Conservation (phyloP, 2,797 vertebrate genomes). For the Chrysocyon brachyurus region DNA sequence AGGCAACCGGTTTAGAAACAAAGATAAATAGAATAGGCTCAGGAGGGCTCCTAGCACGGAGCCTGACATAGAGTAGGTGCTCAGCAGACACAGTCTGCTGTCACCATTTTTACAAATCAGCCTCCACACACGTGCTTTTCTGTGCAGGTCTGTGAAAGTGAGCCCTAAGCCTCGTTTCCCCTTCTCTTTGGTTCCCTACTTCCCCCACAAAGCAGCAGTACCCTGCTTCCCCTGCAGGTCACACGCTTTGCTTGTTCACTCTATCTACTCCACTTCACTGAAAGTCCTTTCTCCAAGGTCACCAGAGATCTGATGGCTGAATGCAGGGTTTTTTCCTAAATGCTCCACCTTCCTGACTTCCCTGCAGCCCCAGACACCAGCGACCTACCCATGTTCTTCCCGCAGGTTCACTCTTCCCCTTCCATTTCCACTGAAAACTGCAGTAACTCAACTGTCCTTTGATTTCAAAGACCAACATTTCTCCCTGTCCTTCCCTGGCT, state of each 20-base stretch:
- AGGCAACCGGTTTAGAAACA: neutral
- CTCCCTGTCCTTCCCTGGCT: neutral
- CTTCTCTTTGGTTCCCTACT: neutral
- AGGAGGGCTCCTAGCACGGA: neutral
- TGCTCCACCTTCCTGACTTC: neutral
- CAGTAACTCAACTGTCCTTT: neutral
- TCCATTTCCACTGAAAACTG: neutral
- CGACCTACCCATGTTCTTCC: neutral
- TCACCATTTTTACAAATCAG: neutral
- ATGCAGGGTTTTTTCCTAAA: neutral
- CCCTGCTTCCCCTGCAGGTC: neutral
- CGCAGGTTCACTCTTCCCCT: neutral
- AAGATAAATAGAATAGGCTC: neutral
- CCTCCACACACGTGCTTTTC: neutral
- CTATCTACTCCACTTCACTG: neutral
- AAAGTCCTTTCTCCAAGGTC: constrained; percentile 12
- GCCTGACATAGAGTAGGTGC: neutral
- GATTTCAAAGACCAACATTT: neutral
- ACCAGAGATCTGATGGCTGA: neutral
- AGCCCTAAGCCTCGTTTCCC: neutral
- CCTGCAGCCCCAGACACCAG: neutral
- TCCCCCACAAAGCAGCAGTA: neutral
- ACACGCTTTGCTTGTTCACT: neutral
- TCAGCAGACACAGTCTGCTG: neutral
- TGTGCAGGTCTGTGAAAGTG: neutral